Evolutionary conservation across 64 coral and sea anemone species (phyloP), one percentile per base, ranked within the genome.

Genomic region (Astreopora myriophthalma): DNA sequence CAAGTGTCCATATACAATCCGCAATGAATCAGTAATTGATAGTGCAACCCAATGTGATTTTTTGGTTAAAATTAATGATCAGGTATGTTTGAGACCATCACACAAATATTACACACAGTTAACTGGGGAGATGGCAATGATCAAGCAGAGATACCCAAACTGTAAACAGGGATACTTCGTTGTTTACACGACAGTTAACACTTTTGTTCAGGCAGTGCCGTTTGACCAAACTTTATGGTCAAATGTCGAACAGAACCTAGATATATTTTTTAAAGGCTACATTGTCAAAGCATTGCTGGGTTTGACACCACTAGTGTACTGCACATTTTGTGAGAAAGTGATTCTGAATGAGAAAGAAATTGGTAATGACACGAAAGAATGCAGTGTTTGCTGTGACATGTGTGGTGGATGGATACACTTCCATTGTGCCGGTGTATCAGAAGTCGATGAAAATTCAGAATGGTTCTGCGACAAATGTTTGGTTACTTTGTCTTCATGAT

Each of bases 1-100:
- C 19, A 79, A 79, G 31, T 79, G 76, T n/a, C 76, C 76, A 25
- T 79, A 52, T 79, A 52, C 76, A 79, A 79, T 79, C 76, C 37
- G 44, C 22, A 79, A 79, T 51, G 76, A 79, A 79, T 79, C 76
- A 55, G 76, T 79, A 30, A 79, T 79, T 79, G 3, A 79, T 26
- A 17, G 38, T 79, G 76, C 76, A 52, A 49, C 19, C 37, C 19
- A 51, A 32, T 79, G 76, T 79, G 44, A 79, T 55, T 79, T 79
- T 58, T 57, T 79, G 46, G 31, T 26, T 57, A 20, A 49, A 79
- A 48, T 48, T 22, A 49, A 57, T 49, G 40, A 42, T 40, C 76
- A 49, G 37, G 40, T 80, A 48, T 52, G 42, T 49, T 30, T 79
- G 23, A 79, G 52, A 11, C 76, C 76, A 22, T 55, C 76, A 48